A percentile compares a stretch with the other conserved stretches of the same genome.
These are phyloP conservation scores for Drosophila phalerata DNA, from an alignment of 2,888 invertebrate species.

Conservation along the genomic window DNA sequence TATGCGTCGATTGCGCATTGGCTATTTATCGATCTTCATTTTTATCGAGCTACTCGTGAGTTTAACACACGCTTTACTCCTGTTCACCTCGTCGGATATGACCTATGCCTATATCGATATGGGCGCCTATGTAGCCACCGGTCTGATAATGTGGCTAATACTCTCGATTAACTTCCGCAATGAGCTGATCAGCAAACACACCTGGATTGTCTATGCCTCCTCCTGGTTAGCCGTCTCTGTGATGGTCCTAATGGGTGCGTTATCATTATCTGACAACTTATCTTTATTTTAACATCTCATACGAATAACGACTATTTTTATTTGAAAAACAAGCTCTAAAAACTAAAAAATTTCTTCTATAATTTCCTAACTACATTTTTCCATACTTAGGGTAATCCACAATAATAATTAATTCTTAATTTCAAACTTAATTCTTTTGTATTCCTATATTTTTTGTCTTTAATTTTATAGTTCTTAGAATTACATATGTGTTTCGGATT, in stretches of 20 bases:
- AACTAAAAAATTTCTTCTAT: too few species aligned
- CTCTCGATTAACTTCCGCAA: constrained; percentile 83
- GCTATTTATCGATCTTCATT: constrained; percentile 91
- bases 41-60: constrained; percentile 89
- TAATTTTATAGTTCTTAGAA: too few species aligned
- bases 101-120: constrained; percentile 83
- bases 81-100: constrained; percentile 86
- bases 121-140: constrained; percentile 80
- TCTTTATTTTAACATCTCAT: too few species aligned
- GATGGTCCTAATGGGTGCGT: constrained; percentile 87
- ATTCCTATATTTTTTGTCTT: too few species aligned
- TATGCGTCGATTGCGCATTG: constrained; percentile 91
- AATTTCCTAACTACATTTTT: too few species aligned
- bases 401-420: too few species aligned
- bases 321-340: too few species aligned
- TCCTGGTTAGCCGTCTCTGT: constrained; percentile 86
- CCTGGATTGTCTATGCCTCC: constrained; percentile 84
- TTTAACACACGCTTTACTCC: constrained; percentile 87
- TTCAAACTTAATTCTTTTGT: too few species aligned
- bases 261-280: not conserved
- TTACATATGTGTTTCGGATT: too few species aligned
- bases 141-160: constrained; percentile 82
- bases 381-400: too few species aligned
- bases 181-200: constrained; percentile 83
- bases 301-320: too few species aligned